A percentile compares a stretch with the other conserved stretches of the same genome.
phyloP scores from a whole-genome alignment of 2,113 vertebrate species.

The Cyprinodon brontotheroides region DNA sequence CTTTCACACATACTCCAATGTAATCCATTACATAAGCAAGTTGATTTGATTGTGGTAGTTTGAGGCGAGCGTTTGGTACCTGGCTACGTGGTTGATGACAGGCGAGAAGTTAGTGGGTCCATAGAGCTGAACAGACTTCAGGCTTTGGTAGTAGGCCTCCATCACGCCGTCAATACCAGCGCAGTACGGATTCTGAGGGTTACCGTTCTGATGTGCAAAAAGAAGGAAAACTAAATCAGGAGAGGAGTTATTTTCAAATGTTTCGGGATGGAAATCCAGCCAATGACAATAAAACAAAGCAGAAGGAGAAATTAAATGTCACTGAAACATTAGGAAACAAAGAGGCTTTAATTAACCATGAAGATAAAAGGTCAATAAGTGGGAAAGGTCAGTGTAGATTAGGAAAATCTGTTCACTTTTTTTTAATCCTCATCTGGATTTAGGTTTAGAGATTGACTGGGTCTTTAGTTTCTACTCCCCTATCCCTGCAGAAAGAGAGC shows the following conservation, averaged over 20 bases:
- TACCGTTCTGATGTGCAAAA: constrained; percentile 87
- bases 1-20: constrained; percentile 7
- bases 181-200: constrained; percentile 96
- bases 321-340: not conserved
- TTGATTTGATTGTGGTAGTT: not conserved
- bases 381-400: no score
- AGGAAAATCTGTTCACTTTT: no score
- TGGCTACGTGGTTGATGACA: constrained; percentile 96
- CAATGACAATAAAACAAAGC: not conserved
- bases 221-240: not conserved
- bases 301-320: not conserved
- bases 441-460: no score
- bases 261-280: not conserved
- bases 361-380: no score
- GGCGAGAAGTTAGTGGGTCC: constrained; percentile 97
- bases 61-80: constrained; percentile 73
- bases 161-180: constrained; percentile 95
- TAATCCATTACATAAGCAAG: constrained; percentile 21
- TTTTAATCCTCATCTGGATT: no score
- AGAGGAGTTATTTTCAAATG: not conserved
- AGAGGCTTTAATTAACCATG: no score
- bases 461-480: no score
- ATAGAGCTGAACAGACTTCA: constrained; percentile 84
- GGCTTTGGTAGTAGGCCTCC: constrained; percentile 95
- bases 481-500: no score